These are phyloP conservation scores for Neoniphon sammara DNA, from an alignment of 2,797 vertebrate species.

Conservation along the genomic window DNA sequence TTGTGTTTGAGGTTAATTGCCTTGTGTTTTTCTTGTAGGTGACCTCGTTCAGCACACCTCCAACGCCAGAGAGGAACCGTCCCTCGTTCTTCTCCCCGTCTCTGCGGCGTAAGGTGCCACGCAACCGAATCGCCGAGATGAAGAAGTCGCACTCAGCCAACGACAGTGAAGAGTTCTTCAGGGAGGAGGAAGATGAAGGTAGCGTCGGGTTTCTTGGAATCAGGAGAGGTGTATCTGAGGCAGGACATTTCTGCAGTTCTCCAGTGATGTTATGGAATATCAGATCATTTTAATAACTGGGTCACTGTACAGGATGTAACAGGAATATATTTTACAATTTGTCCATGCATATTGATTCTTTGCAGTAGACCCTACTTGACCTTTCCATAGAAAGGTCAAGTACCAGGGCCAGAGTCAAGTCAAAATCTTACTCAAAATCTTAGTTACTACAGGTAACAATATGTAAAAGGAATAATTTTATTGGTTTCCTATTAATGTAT, in stretches of 20 bases:
- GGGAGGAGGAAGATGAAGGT: constrained; percentile 91
- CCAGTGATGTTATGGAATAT: neutral
- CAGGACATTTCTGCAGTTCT: too few relatives aligned
- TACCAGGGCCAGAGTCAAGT: too few relatives aligned
- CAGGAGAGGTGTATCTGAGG: too few relatives aligned
- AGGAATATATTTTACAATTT: too few relatives aligned
- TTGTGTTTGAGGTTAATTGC: neutral
- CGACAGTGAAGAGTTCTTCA: constrained; percentile 98
- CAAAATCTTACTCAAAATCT: too few relatives aligned
- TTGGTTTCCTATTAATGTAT: too few relatives aligned
- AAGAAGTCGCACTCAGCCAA: constrained; percentile 99
- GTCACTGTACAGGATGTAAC: neutral
- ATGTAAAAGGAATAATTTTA: too few relatives aligned
- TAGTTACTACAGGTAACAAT: too few relatives aligned
- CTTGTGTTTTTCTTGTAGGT: constrained; percentile 80
- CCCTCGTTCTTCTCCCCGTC: constrained; percentile 98
- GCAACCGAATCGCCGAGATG: constrained; percentile 94
- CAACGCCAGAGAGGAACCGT: constrained; percentile 93
- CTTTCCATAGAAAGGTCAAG: too few relatives aligned
- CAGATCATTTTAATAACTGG: neutral
- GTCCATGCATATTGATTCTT: too few relatives aligned
- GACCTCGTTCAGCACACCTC: constrained; percentile 97
- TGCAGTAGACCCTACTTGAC: too few relatives aligned
- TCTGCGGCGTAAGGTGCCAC: constrained; percentile 92
- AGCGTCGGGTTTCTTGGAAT: neutral